Conservation (phyloP, 2,797 vertebrate genomes). For the Malacoctenus gilli region DNA sequence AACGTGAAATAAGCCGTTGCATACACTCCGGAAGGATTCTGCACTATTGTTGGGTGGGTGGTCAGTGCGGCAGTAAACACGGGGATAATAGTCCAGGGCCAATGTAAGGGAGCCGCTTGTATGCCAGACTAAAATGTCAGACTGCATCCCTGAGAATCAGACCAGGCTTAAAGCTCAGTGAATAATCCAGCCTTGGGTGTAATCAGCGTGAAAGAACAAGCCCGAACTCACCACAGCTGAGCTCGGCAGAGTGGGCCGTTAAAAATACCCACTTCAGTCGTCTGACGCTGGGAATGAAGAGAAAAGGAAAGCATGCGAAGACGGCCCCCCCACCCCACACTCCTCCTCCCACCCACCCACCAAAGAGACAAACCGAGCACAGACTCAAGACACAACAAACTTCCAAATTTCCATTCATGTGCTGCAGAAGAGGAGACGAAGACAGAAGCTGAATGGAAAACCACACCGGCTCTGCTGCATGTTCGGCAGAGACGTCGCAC, state of each 20-base stretch:
- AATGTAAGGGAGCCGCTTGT: slow-evolving; percentile 54
- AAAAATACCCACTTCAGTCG: slow-evolving; percentile 62
- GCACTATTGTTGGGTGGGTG: slow-evolving; percentile 65
- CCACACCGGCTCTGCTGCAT: no score
- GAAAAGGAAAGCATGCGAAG: slow-evolving; percentile 6
- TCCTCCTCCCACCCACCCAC: background rate
- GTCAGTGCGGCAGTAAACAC: slow-evolving; percentile 69
- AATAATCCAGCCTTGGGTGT: slow-evolving; percentile 73
- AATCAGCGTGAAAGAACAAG: slow-evolving; percentile 75
- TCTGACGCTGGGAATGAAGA: slow-evolving; percentile 16
- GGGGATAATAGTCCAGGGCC: slow-evolving; percentile 67
- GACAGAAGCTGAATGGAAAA: background rate
- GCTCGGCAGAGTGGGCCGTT: slow-evolving; percentile 53
- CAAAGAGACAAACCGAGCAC: slow-evolving; percentile 22
- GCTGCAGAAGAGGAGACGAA: slow-evolving; percentile 24
- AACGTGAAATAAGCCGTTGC: slow-evolving; percentile 52
- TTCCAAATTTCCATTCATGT: slow-evolving; percentile 21
- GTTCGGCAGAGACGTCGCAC: background rate
- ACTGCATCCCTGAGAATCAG: slow-evolving; percentile 52
- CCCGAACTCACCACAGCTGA: slow-evolving; percentile 54
- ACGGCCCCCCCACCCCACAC: background rate
- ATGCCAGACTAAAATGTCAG: slow-evolving; percentile 72
- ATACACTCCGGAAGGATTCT: slow-evolving; percentile 50
- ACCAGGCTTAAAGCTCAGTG: slow-evolving; percentile 57
- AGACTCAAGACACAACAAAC: slow-evolving; percentile 47